phyloP scores from a whole-genome alignment of 2,797 vertebrate species.

The Enteromius unitaeniatus region DNA sequence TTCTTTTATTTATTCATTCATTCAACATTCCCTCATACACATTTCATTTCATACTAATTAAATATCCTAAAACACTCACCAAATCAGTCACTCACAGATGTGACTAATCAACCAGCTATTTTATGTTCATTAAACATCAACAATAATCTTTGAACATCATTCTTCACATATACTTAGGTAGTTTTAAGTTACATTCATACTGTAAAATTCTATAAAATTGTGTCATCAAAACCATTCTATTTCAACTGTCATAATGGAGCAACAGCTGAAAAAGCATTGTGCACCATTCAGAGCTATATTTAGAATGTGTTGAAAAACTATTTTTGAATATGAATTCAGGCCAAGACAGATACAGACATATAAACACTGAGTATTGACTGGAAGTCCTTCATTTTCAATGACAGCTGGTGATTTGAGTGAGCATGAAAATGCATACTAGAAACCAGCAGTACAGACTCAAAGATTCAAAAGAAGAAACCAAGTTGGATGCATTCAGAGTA shows the following conservation, averaged over 20 bases:
- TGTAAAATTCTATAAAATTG: neutral
- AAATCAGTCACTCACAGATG: neutral
- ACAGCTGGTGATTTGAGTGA: neutral
- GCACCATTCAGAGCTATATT: neutral
- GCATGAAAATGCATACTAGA: neutral
- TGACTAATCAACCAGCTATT: neutral
- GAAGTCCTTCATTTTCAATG: neutral
- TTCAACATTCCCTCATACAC: neutral
- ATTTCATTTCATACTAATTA: neutral
- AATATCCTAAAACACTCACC: neutral
- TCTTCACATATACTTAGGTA: conserved; percentile 21
- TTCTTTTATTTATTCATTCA: conserved; percentile 10
- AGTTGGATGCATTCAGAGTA: neutral
- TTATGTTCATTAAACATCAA: conserved; percentile 13
- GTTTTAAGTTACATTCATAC: conserved; percentile 21
- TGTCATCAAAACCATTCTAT: neutral
- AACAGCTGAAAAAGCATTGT: neutral
- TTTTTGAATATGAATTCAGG: neutral
- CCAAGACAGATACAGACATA: neutral
- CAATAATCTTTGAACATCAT: neutral
- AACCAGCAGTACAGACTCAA: conserved; percentile 15
- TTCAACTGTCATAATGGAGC: neutral
- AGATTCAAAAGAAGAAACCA: too few relatives aligned
- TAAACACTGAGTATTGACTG: neutral
- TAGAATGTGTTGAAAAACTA: neutral